These are phyloP conservation scores for Antechinus flavipes DNA, from an alignment of 2,113 vertebrate genomes.

Conservation along the genomic window DNA sequence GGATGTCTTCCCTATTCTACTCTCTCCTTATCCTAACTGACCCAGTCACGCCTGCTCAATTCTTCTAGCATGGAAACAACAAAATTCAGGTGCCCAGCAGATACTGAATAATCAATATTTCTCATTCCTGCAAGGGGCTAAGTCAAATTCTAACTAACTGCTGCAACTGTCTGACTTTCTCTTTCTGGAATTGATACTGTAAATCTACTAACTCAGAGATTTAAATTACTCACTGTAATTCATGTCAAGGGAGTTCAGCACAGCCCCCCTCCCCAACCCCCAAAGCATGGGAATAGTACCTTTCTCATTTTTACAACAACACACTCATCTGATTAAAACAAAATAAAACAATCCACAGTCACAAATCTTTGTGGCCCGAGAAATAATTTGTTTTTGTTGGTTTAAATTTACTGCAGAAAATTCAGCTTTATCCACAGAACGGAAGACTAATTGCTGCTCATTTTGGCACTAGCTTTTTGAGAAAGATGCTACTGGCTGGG, in stretches of 20 bases:
- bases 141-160: background rate
- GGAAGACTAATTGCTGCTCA: conserved; percentile 34
- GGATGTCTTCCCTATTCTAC: conserved; percentile 22
- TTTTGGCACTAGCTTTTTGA: background rate
- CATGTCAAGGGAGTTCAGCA: conserved; percentile 44
- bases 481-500: conserved; percentile 28
- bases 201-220: background rate
- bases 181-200: conserved; percentile 25
- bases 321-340: conserved; percentile 55
- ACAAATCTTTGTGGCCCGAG: conserved; percentile 63
- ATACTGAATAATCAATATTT: background rate
- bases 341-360: conserved; percentile 10
- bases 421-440: conserved; percentile 36
- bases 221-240: conserved; percentile 2
- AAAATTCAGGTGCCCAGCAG: background rate
- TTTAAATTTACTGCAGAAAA: conserved; percentile 62
- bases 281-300: conserved; percentile 34
- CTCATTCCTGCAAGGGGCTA: conserved; percentile 27
- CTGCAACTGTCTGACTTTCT: conserved; percentile 32
- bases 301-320: conserved; percentile 59
- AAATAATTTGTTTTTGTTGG: conserved; percentile 55
- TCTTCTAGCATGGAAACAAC: background rate
- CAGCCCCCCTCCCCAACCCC: background rate
- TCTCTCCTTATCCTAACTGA: conserved; percentile 9
- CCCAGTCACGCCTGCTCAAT: background rate